Evolutionary conservation across 2,797 vertebrate species (phyloP), one percentile per base, ranked within the genome.

Genomic region (Melopsittacus undulatus): DNA sequence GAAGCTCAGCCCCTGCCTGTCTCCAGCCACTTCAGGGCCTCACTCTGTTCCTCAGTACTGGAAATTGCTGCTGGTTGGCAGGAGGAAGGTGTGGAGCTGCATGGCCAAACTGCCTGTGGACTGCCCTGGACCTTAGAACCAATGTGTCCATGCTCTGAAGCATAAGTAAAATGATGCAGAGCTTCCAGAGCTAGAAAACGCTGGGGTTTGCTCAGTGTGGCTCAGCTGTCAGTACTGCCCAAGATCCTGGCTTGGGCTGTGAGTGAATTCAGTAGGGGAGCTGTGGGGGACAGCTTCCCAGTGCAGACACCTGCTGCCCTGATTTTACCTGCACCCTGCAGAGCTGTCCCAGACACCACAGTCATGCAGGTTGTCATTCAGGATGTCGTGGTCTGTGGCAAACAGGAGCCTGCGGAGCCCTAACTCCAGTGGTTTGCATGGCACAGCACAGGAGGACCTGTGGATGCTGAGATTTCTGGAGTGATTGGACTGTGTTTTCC

Each of bases 391-490:
- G 13, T 54, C 45, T 0, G 0, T 32, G 69, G 38, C 72, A 23
- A n/a, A 29, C 21, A 11, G 29, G 59, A 67, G 38, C 34, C 16
- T 9, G 10, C 0, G 10, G 72, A 83, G 20, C 78, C 32, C 17
- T 3, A 2, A 10, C 32, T 11, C n/a, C 29, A 3, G 45, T 13
- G 49, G 3, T 59, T 32, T 38, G n/a, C 36, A 2, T 0, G 6
- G 32, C 27, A 10, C 21, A 36, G 63, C 42, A 11, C 12, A 19
- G 51, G 43, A 57, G 42, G 57, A 62, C 24, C 61, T 34, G 77
- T 14, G 51, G 27, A 9, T 18, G 36, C 75, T 40, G 74, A 45
- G 38, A 9, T 13, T 23, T 29, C 38, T 18, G n/a, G 22, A 18
- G 34, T 64, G 69, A 49, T 3, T 0, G 14, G 38, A 36, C 62